Conservation (phyloP, 92 coral and sea anemone species). For the Paramuricea clavata region DNA sequence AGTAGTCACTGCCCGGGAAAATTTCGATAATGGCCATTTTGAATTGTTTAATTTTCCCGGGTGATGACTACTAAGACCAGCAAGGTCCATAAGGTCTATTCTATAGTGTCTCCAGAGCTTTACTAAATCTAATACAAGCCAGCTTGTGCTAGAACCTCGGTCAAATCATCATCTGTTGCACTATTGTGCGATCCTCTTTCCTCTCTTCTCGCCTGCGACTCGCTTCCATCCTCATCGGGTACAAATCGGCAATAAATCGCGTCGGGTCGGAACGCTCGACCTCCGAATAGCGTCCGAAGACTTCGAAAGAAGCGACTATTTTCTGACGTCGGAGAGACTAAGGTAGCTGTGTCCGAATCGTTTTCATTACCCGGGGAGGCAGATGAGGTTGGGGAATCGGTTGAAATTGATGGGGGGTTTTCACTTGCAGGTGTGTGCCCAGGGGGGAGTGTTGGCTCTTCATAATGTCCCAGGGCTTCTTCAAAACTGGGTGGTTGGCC, state of each 20-base stretch:
- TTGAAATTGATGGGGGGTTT: background rate
- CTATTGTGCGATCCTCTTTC: background rate
- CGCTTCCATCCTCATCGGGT: background rate
- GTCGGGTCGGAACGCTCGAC: constrained; percentile 19
- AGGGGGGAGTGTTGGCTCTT: constrained; percentile 7
- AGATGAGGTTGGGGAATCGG: background rate
- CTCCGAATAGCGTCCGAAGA: constrained; percentile 35
- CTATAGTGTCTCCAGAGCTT: too few species aligned
- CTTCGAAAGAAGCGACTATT: constrained; percentile 37
- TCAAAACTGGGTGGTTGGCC: constrained; percentile 77
- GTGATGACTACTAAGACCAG: too few species aligned
- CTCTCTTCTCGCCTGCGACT: background rate
- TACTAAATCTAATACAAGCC: background rate
- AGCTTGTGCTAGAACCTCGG: constrained; percentile 1
- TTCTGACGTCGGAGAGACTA: background rate
- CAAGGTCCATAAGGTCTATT: too few species aligned
- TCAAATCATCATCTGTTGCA: background rate
- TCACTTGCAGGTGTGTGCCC: background rate
- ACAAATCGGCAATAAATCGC: constrained; percentile 43
- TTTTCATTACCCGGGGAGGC: background rate
- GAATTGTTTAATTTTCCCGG: too few species aligned
- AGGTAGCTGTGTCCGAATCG: background rate
- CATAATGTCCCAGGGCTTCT: constrained; percentile 27
- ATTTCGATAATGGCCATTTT: too few species aligned
- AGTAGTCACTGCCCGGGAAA: too few species aligned